Evolutionary conservation across 2,113 vertebrate species (phyloP).

Genomic region (Isurus oxyrinchus): DNA sequence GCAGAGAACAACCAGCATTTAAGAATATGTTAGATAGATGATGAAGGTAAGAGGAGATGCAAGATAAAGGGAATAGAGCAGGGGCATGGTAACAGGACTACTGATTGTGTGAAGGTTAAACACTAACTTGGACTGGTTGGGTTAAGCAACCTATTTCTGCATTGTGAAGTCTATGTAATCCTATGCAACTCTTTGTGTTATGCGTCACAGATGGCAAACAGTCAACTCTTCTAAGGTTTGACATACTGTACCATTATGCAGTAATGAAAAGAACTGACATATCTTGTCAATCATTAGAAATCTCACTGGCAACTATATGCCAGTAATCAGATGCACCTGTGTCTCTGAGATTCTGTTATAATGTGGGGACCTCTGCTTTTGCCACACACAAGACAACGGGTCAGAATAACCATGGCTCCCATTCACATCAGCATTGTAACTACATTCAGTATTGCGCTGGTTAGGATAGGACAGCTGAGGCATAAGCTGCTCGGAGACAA

Average conservation of each 20-base stretch:
- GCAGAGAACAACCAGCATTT: neutral
- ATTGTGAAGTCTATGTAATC: neutral
- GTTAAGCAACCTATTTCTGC: neutral
- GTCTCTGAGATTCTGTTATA: neutral
- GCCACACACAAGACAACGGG: neutral
- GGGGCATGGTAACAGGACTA: neutral
- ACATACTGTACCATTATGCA: neutral
- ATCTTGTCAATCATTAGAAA: neutral
- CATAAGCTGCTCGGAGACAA: neutral
- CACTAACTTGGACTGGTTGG: neutral
- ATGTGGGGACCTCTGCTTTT: neutral
- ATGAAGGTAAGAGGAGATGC: neutral
- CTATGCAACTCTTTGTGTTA: neutral
- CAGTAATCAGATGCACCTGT: neutral
- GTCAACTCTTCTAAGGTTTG: neutral
- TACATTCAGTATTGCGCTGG: neutral
- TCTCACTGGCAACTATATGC: neutral
- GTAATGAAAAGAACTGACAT: neutral
- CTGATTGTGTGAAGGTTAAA: neutral
- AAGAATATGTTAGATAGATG: neutral
- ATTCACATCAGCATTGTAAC: neutral
- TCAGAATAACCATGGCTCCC: neutral
- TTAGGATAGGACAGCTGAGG: neutral
- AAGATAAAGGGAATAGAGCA: too few species aligned
- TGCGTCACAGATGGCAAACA: neutral